Conservation (phyloP, 1,140 invertebrate species). For the Proales similis region DNA sequence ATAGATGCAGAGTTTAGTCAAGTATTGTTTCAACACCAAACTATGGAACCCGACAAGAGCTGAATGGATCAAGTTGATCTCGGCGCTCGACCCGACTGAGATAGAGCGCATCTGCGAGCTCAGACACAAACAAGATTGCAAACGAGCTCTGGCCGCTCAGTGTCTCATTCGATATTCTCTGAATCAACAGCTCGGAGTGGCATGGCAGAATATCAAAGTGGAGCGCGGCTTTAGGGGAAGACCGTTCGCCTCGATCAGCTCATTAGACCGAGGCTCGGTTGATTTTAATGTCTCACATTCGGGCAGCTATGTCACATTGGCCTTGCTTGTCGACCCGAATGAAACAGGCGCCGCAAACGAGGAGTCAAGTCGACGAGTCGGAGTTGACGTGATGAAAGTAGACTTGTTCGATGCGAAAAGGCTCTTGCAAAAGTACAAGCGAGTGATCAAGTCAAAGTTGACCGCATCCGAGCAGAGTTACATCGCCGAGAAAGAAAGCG, state of each 20-base stretch:
- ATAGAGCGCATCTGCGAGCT: neutral
- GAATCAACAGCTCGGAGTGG: neutral
- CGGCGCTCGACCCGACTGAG: constrained; percentile 1
- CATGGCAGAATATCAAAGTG: constrained; percentile 3
- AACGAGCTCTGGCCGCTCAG: constrained; percentile 18
- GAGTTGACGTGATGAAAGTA: constrained; percentile 57
- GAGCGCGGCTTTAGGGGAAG: constrained; percentile 57
- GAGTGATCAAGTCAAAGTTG: constrained; percentile 72
- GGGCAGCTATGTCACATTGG: constrained; percentile 73
- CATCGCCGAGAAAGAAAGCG: constrained; percentile 58
- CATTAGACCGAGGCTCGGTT: constrained; percentile 40
- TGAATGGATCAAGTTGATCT: constrained; percentile 11
- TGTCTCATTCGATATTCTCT: constrained; percentile 16
- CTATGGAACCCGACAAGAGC: neutral
- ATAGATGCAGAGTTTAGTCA: constrained; percentile 19
- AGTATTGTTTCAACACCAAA: constrained; percentile 18
- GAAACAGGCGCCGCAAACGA: constrained; percentile 43
- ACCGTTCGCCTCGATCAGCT: constrained; percentile 37
- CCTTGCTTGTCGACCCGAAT: constrained; percentile 42
- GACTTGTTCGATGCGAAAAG: constrained; percentile 39
- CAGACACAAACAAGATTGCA: constrained; percentile 17
- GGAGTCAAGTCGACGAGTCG: constrained; percentile 52
- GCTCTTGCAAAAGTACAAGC: constrained; percentile 6
- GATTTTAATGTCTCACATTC: constrained; percentile 89
- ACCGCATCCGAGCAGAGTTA: constrained; percentile 61